phyloP scores from a whole-genome alignment of 2,888 invertebrate genomes.

The Oscheius sp. region DNA sequence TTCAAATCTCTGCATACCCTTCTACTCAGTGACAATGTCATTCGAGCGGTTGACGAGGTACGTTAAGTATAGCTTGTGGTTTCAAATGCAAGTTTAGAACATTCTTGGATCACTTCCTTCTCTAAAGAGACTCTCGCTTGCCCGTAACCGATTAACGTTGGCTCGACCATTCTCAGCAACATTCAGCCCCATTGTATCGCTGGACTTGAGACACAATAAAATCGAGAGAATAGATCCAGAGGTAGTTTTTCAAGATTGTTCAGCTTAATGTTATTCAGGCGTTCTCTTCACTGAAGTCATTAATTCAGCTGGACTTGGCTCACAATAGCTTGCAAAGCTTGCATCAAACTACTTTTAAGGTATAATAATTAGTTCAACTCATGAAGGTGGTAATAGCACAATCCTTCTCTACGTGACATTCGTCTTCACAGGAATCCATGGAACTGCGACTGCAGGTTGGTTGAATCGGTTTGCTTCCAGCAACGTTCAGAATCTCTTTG shows the following conservation, averaged over 20 bases:
- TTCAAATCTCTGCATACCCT: conserved; percentile 43
- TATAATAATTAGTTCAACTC: not conserved
- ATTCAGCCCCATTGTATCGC: conserved; percentile 38
- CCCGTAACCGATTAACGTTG: conserved; percentile 44
- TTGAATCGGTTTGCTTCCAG: not conserved
- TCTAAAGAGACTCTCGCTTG: conserved; percentile 46
- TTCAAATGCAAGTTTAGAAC: conserved; percentile 48
- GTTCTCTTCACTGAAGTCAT: conserved; percentile 2
- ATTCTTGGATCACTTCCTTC: conserved; percentile 59
- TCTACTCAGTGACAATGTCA: conserved; percentile 45
- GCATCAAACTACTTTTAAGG: conserved; percentile 46
- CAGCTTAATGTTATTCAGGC: conserved; percentile 8
- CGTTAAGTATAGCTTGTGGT: too few relatives aligned
- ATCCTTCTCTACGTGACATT: conserved; percentile 23
- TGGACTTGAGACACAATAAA: conserved; percentile 53
- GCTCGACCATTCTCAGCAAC: conserved; percentile 42
- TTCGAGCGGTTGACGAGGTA: conserved; percentile 50
- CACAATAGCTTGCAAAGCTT: conserved; percentile 63
- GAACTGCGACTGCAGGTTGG: conserved; percentile 70
- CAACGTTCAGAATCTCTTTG: conserved; percentile 28
- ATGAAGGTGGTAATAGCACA: not conserved
- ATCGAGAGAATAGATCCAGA: conserved; percentile 46
- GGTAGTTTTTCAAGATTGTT: conserved; percentile 41
- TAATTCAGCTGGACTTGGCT: conserved; percentile 52
- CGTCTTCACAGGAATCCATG: conserved; percentile 63